These are phyloP conservation scores for Aphidius gifuensis DNA, from an alignment of 1,140 invertebrate genomes.

Conservation along the genomic window DNA sequence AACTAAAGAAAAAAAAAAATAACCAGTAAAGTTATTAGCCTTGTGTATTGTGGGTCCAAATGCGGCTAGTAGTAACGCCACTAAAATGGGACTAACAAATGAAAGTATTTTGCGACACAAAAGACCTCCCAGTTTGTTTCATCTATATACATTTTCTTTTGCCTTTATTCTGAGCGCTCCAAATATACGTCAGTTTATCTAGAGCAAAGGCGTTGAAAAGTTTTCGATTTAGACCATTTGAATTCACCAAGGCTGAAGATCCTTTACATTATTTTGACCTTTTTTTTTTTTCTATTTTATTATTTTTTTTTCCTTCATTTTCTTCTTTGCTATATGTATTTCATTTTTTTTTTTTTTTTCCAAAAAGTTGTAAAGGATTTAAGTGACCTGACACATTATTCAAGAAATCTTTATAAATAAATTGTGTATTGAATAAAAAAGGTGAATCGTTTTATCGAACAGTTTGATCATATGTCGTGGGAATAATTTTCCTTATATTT, in stretches of 20 bases:
- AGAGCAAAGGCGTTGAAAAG: slow-evolving; percentile 13
- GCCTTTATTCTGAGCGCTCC: too few species aligned
- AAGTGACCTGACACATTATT: not conserved
- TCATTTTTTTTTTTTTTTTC: not conserved
- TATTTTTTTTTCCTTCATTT: not conserved
- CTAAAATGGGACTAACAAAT: not conserved
- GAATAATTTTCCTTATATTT: slow-evolving; percentile 23
- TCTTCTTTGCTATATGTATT: not conserved
- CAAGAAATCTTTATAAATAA: too few species aligned
- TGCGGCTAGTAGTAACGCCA: slow-evolving; percentile 25
- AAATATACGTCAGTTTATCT: slow-evolving; percentile 8
- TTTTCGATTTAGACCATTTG: not conserved
- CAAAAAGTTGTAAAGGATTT: slow-evolving; percentile 4
- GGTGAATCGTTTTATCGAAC: slow-evolving; percentile 19
- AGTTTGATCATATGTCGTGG: slow-evolving; percentile 21
- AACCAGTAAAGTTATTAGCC: slow-evolving; percentile 36
- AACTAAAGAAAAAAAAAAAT: slow-evolving; percentile 21
- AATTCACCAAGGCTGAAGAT: not conserved
- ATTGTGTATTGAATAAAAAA: too few species aligned
- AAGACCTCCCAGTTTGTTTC: too few species aligned
- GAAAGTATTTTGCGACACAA: not conserved
- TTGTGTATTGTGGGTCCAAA: slow-evolving; percentile 28
- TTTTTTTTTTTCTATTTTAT: not conserved
- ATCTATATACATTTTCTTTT: too few species aligned
- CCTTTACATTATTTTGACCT: too few species aligned